Base-by-base conservation (phyloP, 2,888 invertebrate genomes). In the Noctua comes region DNA sequence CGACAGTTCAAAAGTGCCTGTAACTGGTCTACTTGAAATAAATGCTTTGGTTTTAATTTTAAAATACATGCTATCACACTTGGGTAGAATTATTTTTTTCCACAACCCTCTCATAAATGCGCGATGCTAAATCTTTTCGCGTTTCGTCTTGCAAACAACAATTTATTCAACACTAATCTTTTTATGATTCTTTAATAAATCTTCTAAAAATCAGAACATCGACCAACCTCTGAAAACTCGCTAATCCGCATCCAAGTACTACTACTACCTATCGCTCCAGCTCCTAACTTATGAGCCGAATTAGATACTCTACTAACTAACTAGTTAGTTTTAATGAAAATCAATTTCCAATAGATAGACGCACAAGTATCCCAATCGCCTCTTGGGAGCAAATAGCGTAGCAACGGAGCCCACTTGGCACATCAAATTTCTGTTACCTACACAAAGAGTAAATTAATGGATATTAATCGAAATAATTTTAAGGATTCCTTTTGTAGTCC, bases 311-410 rank as follows among this genome's bases (percentile, higher is more conserved):
- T 24, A 62, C 57, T 68, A 65, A 59, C 76, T 73, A 84, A 81
- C 81, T 86, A 83, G 86, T 87, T 77, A 72, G 82, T 69, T 71
- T 73, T 87, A 89, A 88, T 89, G 85, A 86, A 86, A 84, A 88
- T 79, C 88, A 84, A 90, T 89, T 89, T 86, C 74, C 31, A 51
- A 59, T 59, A 62, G 51, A 31, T 40, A 40, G 13, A 54, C 78
- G 79, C 79, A 82, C 79, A 71, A 79, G 82, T 81, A 84, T 68
- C 66, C 62, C 54, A 48, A 43, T 54, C 31, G 64, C 62, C 57
- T 73, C 69, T 64, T 65, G 65, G 48, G 62, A 79, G 68, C 70
- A 74, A 81, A 78, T 79, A 73, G 31, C 77, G 27, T 75, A 79
- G 71, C 76, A 76, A 70, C 68, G n/a, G 69, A 68, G 72, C 48